Conservation (phyloP, 2,113 vertebrate genomes). For the Echinops telfairi region DNA sequence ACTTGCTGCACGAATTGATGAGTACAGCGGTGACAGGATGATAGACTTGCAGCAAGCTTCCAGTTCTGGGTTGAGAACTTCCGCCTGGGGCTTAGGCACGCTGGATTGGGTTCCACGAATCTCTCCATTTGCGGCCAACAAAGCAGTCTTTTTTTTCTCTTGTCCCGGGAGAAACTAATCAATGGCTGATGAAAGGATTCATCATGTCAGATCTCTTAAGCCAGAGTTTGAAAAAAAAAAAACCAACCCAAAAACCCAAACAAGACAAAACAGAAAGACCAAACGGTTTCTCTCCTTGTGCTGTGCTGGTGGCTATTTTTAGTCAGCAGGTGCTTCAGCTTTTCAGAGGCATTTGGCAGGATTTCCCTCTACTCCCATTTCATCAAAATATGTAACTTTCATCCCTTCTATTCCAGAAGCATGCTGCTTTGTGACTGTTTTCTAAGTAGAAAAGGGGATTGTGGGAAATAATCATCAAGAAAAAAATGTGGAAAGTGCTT, state of each 20-base stretch:
- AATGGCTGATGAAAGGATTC: slow-evolving; percentile 64
- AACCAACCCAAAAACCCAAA: no score
- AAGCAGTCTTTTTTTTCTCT: slow-evolving; percentile 40
- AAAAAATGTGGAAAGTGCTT: slow-evolving; percentile 11
- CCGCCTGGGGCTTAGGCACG: not conserved
- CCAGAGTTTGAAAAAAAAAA: slow-evolving; percentile 63
- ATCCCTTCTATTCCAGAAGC: slow-evolving; percentile 65
- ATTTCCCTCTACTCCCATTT: slow-evolving; percentile 66
- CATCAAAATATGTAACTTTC: slow-evolving; percentile 53
- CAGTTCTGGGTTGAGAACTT: slow-evolving; percentile 42
- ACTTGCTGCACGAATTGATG: not conserved
- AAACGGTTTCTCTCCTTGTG: not conserved
- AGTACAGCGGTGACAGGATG: not conserved
- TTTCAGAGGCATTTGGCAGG: slow-evolving; percentile 57
- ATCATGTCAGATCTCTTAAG: slow-evolving; percentile 1
- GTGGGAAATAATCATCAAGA: slow-evolving; percentile 43
- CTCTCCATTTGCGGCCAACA: slow-evolving; percentile 22
- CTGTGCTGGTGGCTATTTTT: slow-evolving; percentile 70
- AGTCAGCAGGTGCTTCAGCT: slow-evolving; percentile 73
- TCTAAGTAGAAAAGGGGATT: slow-evolving; percentile 43
- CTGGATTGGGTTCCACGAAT: slow-evolving; percentile 33
- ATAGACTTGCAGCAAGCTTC: not conserved
- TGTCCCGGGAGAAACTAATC: slow-evolving; percentile 72
- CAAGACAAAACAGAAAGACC: no score
- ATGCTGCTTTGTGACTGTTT: slow-evolving; percentile 40